A percentile compares a stretch with the other conserved stretches of the same genome.
phyloP scores from a whole-genome alignment of 2,113 vertebrate species.

The Panthera tigris region DNA sequence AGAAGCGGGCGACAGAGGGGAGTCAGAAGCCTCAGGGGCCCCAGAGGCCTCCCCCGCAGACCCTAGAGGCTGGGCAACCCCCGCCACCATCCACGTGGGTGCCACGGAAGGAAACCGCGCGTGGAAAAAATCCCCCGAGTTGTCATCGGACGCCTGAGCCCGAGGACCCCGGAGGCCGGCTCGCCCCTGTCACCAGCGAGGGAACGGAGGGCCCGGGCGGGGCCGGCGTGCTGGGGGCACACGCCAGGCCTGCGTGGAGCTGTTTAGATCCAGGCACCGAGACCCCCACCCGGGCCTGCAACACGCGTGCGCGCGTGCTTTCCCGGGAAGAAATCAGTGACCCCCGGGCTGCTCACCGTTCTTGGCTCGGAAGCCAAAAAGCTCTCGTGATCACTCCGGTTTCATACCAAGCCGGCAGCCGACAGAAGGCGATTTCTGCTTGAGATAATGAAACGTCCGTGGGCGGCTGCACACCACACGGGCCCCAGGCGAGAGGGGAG shows the following conservation, averaged over 20 bases:
- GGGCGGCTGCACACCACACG: neutral
- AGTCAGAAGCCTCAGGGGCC: neutral
- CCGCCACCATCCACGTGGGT: neutral
- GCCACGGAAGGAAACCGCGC: neutral
- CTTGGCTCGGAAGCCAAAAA: neutral
- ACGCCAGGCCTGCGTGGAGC: neutral
- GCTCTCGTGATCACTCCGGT: neutral
- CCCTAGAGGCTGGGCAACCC: neutral
- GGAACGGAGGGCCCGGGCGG: neutral
- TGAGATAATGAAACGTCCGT: slow-evolving; percentile 52
- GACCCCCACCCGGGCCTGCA: no score
- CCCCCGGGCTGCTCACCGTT: neutral
- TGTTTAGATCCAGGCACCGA: neutral
- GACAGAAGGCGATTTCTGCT: slow-evolving; percentile 56
- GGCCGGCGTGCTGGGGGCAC: neutral
- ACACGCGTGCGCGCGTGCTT: neutral
- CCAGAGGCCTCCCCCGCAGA: neutral
- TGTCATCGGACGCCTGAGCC: no score
- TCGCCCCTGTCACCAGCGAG: neutral
- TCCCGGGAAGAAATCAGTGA: neutral
- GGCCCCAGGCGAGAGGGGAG: slow-evolving; percentile 36
- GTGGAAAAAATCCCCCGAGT: neutral
- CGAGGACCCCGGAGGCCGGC: neutral
- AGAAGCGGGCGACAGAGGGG: neutral
- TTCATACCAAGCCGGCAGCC: slow-evolving; percentile 43